Evolutionary conservation across 1,140 invertebrate species (phyloP), one percentile per base, ranked within the genome.

Genomic region (Trachymyrmex septentrionalis): DNA sequence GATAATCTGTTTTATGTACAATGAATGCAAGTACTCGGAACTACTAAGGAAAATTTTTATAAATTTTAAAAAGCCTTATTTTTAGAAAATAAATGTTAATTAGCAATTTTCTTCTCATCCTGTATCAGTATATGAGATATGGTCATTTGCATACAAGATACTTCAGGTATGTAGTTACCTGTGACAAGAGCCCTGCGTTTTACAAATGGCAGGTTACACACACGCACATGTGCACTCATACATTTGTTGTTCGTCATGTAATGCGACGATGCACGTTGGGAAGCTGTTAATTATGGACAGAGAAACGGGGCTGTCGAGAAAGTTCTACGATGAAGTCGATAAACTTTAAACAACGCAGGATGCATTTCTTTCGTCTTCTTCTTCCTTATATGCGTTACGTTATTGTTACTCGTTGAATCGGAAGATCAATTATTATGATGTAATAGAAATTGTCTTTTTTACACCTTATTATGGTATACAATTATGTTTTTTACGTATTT

Each of bases 231-330:
- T 14, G 30, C 38, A 27, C 38, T 38, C 48, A 21, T 21, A 44
- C 64, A 21, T 44, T 21, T 7, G 30, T 24, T 27, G 53, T 27
- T 48, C 81, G n/a, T 34, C n/a, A n/a, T 44, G 69, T 53, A 44
- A 77, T 72, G 27, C 30, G 55, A 85, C 82, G 73, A 85, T 86
- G 76, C 76, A 72, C 78, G 75, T n/a, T 50, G 53, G 27, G 80
- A 90, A 90, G 87, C 82, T 89, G 89, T 87, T 85, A 87, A 90
- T 90, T 81, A 89, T 66, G 66, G 57, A 61, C 55, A 61, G 78
- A 85, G 88, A 90, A 87, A 90, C 67, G 80, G 73, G 66, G 85
- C 77, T 87, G 88, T 66, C 87, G 84, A 76, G 48, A 72, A 72
- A 73, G 59, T 89, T 84, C 34, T 44, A 48, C 27, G 88, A 89